Evolutionary conservation across 2,888 invertebrate genomes (phyloP).

Genomic region (Penaeus monodon): DNA sequence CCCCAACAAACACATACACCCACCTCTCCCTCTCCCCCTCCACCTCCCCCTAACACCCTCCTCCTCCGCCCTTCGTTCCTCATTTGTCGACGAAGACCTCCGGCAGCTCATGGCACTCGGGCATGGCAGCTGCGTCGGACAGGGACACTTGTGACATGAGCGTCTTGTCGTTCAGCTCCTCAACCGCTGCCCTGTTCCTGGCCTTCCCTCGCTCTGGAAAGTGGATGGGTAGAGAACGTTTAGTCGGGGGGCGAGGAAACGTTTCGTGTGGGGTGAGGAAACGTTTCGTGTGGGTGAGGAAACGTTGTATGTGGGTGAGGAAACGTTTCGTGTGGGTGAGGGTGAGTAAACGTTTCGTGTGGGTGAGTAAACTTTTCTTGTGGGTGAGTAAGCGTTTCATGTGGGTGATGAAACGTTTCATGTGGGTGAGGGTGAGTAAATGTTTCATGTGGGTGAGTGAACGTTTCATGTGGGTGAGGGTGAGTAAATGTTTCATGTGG

Average conservation of each 20-base stretch:
- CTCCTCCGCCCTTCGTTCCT: background rate
- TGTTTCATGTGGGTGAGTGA: too few relatives aligned
- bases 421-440: too few relatives aligned
- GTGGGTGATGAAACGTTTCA: too few relatives aligned
- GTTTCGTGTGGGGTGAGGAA: background rate
- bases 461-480: too few relatives aligned
- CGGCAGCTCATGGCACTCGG: conserved; percentile 54
- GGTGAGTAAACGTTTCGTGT: too few relatives aligned
- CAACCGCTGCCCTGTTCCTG: conserved; percentile 31
- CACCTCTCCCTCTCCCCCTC: background rate
- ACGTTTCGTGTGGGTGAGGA: too few relatives aligned
- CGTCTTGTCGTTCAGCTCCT: conserved; percentile 55
- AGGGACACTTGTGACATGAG: conserved; percentile 53
- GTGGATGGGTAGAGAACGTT: background rate
- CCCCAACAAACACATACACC: too few relatives aligned
- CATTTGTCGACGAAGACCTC: conserved; percentile 54
- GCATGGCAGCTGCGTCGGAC: conserved; percentile 46
- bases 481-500: too few relatives aligned
- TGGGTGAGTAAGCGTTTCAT: too few relatives aligned
- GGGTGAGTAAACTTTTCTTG: too few relatives aligned
- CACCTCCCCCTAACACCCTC: background rate
- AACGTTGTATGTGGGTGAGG: too few relatives aligned
- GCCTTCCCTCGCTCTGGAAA: conserved; percentile 39
- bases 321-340: too few relatives aligned
- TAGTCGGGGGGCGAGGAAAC: background rate